Conservation (phyloP, 2,113 vertebrate species). For the Caloenas nicobarica region DNA sequence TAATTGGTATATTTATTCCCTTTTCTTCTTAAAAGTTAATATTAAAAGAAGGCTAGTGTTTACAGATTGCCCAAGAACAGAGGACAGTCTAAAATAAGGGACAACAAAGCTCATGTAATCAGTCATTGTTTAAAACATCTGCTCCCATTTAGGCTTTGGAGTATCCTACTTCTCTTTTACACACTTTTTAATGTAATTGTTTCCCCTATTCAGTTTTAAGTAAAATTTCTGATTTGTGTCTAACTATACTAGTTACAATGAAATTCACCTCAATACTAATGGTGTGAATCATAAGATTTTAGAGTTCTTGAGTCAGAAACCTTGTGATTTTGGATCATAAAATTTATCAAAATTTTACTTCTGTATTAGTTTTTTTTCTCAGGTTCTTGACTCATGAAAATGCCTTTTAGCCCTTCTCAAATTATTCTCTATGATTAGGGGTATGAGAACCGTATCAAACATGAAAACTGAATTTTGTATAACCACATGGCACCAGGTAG, state of each 20-base stretch:
- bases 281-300: background rate
- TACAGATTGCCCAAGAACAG: background rate
- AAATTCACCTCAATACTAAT: background rate
- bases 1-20: background rate
- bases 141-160: conserved; percentile 1
- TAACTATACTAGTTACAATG: background rate
- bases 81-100: background rate
- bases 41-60: background rate
- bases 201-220: background rate
- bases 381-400: background rate
- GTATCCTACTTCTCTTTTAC: background rate
- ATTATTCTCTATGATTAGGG: background rate
- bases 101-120: background rate
- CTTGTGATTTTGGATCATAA: background rate
- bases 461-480: background rate
- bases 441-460: background rate
- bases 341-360: background rate
- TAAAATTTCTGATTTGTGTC: background rate
- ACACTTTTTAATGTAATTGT: background rate
- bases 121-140: conserved; percentile 46
- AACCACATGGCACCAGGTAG: background rate
- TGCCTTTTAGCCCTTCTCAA: background rate
- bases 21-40: background rate
- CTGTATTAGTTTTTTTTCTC: background rate
- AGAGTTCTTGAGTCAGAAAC: background rate